Evolutionary conservation across 2,113 vertebrate genomes (phyloP).

Genomic region (Vidua macroura): DNA sequence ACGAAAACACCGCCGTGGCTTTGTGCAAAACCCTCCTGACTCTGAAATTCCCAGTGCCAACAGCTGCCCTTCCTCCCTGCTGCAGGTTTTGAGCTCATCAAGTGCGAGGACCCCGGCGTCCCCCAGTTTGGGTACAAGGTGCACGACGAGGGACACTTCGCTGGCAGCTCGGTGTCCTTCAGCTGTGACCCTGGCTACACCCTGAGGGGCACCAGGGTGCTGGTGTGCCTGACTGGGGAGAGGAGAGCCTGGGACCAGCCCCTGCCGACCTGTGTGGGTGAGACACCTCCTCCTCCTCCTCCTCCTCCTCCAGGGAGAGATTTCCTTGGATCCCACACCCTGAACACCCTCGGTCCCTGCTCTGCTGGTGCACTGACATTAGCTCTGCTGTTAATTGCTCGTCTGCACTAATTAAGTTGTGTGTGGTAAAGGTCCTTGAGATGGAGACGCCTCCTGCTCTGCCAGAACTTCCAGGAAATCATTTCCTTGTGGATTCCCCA

Average conservation of each 20-base stretch:
- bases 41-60: background rate
- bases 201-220: constrained; percentile 81
- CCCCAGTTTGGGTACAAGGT: constrained; percentile 93
- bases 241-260: constrained; percentile 91
- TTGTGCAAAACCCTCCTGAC: background rate
- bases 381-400: background rate
- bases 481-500: background rate
- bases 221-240: constrained; percentile 91
- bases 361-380: background rate
- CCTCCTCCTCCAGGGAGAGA: background rate
- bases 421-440: background rate
- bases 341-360: background rate
- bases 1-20: fast-evolving
- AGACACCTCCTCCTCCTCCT: background rate
- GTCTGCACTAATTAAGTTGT: background rate
- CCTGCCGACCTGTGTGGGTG: constrained; percentile 91
- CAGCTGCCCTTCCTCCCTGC: background rate
- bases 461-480: background rate
- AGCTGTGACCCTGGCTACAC: constrained; percentile 92
- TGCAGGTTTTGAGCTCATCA: constrained; percentile 95
- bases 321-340: background rate
- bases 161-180: constrained; percentile 91
- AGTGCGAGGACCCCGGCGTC: constrained; percentile 92
- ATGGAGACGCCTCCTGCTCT: background rate
- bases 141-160: constrained; percentile 94